Percentiles rank a stretch among this genome's conserved stretches.
Conservation (phyloP, 1,140 invertebrate species). For the Diachasmimorpha longicaudata region DNA sequence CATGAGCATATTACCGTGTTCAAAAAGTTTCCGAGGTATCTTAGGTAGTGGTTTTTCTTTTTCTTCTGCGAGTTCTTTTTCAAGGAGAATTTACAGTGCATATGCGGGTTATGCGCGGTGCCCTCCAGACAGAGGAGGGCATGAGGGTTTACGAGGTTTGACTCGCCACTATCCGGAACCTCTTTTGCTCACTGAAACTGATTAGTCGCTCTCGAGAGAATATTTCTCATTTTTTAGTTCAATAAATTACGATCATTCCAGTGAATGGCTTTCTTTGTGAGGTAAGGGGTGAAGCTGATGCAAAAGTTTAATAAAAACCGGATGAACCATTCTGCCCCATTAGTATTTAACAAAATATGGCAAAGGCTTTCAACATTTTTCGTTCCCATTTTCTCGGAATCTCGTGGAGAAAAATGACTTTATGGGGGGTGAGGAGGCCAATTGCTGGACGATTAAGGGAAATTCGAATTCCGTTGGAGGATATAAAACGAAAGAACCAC, state of each 20-base stretch:
- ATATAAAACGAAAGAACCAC: no score
- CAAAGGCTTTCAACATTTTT: no score
- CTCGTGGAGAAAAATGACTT: no score
- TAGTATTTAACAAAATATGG: no score
- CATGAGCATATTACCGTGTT: conserved; percentile 1
- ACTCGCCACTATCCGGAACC: not conserved
- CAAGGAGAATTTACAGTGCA: not conserved
- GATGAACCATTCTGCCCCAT: no score
- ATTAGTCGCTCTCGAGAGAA: not conserved
- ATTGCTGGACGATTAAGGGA: no score
- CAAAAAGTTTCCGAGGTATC: not conserved
- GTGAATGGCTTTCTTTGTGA: not conserved
- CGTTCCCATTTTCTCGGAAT: no score
- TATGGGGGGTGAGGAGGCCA: no score
- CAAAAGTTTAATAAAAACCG: no score
- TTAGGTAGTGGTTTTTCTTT: not conserved
- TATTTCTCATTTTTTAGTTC: not conserved
- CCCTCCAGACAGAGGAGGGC: not conserved
- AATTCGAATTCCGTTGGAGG: no score
- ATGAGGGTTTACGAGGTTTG: not conserved
- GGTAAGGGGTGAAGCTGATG: not conserved
- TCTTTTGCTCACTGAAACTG: not conserved
- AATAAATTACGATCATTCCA: no score
- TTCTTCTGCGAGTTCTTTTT: not conserved
- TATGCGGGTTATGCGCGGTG: not conserved